phyloP scores from a whole-genome alignment of 2,797 vertebrate species.

The Hyperoplus immaculatus region DNA sequence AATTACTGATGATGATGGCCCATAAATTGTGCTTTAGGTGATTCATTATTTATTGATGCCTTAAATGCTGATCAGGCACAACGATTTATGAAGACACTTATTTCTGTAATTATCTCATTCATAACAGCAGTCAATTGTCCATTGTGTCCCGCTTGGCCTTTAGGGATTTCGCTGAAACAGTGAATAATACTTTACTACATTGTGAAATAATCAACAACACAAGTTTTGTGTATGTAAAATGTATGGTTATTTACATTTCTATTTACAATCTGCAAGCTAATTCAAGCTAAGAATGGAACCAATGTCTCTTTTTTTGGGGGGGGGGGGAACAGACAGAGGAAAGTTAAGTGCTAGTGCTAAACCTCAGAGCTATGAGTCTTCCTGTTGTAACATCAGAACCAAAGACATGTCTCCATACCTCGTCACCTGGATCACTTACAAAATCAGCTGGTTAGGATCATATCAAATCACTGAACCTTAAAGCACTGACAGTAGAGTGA shows the following conservation, averaged over 20 bases:
- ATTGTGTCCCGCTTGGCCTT: too few relatives aligned
- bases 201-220: too few relatives aligned
- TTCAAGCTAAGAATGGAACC: not conserved
- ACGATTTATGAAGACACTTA: not conserved
- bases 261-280: not conserved
- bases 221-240: not conserved
- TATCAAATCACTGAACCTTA: constrained; percentile 21
- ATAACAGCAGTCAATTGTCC: not conserved
- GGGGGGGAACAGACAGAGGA: not conserved
- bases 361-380: constrained; percentile 12
- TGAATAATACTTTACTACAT: too few relatives aligned
- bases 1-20: not conserved
- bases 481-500: constrained; percentile 3
- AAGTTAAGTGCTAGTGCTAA: constrained; percentile 4
- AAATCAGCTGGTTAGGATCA: constrained; percentile 44
- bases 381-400: not conserved
- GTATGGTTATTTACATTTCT: not conserved
- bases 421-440: constrained; percentile 27
- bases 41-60: not conserved
- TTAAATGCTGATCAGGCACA: not conserved
- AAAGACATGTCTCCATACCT: not conserved
- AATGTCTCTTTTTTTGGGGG: not conserved
- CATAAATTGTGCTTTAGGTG: not conserved
- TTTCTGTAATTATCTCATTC: not conserved
- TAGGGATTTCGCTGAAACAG: not conserved